These are phyloP conservation scores for Aplocera efformata DNA, from an alignment of 2,888 invertebrate genomes.

Conservation along the genomic window DNA sequence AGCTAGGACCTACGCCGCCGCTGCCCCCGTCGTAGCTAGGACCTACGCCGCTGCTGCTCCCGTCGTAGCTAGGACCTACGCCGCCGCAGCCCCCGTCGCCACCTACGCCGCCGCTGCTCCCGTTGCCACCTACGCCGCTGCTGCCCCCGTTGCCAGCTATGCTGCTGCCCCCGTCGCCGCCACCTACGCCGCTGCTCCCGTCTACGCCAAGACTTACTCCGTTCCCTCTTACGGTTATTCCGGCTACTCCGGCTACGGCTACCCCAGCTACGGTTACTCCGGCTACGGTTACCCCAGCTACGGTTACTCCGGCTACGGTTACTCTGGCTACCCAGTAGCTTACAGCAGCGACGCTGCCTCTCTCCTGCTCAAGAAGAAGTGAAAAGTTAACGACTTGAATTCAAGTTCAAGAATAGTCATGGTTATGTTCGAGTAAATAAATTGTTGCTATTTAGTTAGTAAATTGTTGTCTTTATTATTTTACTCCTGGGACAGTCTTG, in stretches of 20 bases:
- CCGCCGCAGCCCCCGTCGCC: no score
- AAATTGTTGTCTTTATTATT: neutral
- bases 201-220: conserved; percentile 27
- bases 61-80: neutral
- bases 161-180: conserved; percentile 2
- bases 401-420: conserved; percentile 16
- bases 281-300: conserved; percentile 24
- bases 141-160: no score
- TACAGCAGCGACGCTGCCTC: conserved; percentile 15
- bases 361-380: conserved; percentile 23
- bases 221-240: no score
- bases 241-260: no score
- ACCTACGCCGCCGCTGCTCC: conserved; percentile 8
- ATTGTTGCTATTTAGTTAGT: conserved; percentile 14
- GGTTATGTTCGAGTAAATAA: conserved; percentile 15
- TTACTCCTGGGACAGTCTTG: no score
- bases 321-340: conserved; percentile 18
- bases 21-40: neutral
- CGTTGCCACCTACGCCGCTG: conserved; percentile 22
- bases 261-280: no score
- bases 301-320: conserved; percentile 34
- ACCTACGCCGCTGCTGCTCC: conserved; percentile 5
- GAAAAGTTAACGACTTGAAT: conserved; percentile 11
- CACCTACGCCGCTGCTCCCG: conserved; percentile 7
- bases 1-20: neutral